Base-by-base conservation (phyloP, 2,113 vertebrate species). In the Neolamprologus variostigma region DNA sequence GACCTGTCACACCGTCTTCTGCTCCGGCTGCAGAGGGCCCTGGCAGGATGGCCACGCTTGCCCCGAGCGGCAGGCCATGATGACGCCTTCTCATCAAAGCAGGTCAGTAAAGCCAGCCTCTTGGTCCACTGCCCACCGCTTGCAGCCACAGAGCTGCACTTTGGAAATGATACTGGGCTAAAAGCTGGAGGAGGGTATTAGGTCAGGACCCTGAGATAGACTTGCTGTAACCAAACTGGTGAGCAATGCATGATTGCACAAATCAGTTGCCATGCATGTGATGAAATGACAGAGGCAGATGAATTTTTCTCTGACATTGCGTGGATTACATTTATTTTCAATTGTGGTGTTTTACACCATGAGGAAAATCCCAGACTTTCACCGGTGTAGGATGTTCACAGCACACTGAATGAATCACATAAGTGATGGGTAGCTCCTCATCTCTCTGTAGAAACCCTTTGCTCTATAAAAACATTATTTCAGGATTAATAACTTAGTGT, bases 1-100 rank as follows among this genome's bases (percentile, higher is more conserved):
- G 0, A 76, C 94, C 53, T 99, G 98, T 85, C 95, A 66, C 68
- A 54, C 96, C 35, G 88, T 91, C 4, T 99, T 99, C 96, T 99
- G 98, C 93, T 98, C 96, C 0, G 94, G 95, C 23, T 99, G 98
- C 95, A 97, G 97, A 91, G 97, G 95, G 28, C 61, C 89, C 0
- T 99, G 98, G 98, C 96, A 97, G 1, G 94, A 95, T 0, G 93
- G 94, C 11, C 96, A 94, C 54, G 86, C 90, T 26, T 99, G 98
- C 90, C 95, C 95, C 10, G 96, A 97, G 66, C 95, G 31, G 73
- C 97, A 96, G 87, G 89, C 95, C 9, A 53, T 96, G 71, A 91
- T 94, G 26, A 80, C 94, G 47, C 45, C 86, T 33, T 83, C 92
- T 57, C 54, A 80, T 33, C 96, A 97, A 79, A 96, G 96, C 51